Percentiles rank a stretch among this genome's conserved stretches.
phyloP scores from a whole-genome alignment of 1,140 invertebrate genomes.

The Microplitis mediator region DNA sequence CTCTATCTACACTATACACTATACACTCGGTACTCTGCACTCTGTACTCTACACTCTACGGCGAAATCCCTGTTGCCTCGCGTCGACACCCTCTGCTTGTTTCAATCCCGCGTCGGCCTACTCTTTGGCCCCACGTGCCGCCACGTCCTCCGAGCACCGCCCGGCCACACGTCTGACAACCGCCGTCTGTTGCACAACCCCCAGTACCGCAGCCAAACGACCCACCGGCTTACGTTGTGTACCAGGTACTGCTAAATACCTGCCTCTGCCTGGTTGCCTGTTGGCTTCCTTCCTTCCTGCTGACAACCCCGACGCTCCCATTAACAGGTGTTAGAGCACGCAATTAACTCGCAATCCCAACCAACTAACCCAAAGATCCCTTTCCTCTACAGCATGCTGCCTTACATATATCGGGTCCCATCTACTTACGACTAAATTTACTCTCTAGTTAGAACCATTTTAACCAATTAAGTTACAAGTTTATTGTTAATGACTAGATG shows the following conservation, averaged over 20 bases:
- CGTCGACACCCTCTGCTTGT: background rate
- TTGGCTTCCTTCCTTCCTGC: background rate
- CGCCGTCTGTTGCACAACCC: conserved; percentile 41
- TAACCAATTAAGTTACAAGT: too few species aligned
- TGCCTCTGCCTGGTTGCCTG: conserved; percentile 32
- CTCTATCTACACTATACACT: too few species aligned
- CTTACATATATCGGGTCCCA: background rate
- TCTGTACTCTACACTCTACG: too few species aligned
- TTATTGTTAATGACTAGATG: too few species aligned
- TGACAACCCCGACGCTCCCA: conserved; percentile 39
- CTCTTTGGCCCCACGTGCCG: conserved; percentile 23
- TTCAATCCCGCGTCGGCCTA: conserved; percentile 3
- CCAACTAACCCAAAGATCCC: conserved; percentile 21
- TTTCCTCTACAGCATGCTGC: background rate
- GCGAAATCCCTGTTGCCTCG: background rate
- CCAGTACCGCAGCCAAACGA: conserved; percentile 39
- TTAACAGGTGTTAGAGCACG: conserved; percentile 52
- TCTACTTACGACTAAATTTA: background rate
- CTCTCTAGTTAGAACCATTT: too few species aligned
- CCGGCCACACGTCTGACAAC: conserved; percentile 42
- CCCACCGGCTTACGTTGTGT: conserved; percentile 43
- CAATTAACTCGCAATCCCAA: conserved; percentile 50
- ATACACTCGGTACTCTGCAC: too few species aligned
- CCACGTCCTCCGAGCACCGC: background rate
- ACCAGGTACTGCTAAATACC: conserved; percentile 43